A percentile compares a stretch with the other conserved stretches of the same genome.
Conservation (phyloP, 2,888 invertebrate genomes). For the Torymus auratus region DNA sequence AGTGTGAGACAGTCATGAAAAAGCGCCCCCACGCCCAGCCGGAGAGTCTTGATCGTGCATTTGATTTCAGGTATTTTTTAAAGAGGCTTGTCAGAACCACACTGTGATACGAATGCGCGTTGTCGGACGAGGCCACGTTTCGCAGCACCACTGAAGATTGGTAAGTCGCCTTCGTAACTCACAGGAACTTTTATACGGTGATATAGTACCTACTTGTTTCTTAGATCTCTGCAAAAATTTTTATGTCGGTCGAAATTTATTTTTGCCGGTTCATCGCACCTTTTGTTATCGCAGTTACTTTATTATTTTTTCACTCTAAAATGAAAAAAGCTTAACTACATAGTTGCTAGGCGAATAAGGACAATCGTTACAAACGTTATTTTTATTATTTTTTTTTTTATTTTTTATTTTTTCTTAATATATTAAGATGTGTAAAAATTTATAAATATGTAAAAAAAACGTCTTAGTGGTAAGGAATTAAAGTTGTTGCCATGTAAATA, state of each 20-base stretch:
- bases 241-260: conserved; percentile 35
- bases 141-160: conserved; percentile 65
- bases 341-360: too few species aligned
- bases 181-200: conserved; percentile 53
- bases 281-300: conserved; percentile 39
- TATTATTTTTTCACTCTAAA: conserved; percentile 39
- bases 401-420: conserved; percentile 37
- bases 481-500: conserved; percentile 56
- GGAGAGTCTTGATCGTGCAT: conserved; percentile 30
- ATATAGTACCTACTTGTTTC: conserved; percentile 44
- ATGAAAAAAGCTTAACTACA: not conserved
- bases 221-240: conserved; percentile 26
- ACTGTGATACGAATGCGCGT: conserved; percentile 20
- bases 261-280: conserved; percentile 31
- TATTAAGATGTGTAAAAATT: conserved; percentile 45
- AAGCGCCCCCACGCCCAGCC: not conserved
- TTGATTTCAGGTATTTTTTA: conserved; percentile 58
- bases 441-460: conserved; percentile 51
- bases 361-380: conserved; percentile 15
- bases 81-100: conserved; percentile 31
- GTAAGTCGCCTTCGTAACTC: conserved; percentile 73
- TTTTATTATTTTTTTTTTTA: conserved; percentile 39
- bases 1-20: conserved; percentile 4
- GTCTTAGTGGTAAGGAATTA: conserved; percentile 36
- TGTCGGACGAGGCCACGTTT: conserved; percentile 30